Conservation (phyloP, 1,140 invertebrate species). For the Steinernema feltiae region DNA sequence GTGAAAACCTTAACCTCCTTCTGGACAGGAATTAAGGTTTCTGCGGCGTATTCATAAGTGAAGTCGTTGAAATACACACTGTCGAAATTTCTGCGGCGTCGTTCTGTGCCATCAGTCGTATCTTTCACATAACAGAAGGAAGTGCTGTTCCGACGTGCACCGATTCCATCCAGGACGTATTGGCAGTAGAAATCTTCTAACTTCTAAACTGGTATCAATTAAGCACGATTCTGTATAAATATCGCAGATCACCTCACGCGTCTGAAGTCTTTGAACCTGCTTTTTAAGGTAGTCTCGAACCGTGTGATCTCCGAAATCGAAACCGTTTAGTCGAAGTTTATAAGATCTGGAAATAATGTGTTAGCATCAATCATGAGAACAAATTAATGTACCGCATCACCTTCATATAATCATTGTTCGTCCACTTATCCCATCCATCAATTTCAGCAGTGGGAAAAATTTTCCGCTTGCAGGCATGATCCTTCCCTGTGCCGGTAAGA, state of each 20-base stretch:
- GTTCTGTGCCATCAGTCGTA: background rate
- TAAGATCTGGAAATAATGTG: background rate
- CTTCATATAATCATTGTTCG: background rate
- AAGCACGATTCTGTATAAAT: background rate
- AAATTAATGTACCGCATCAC: background rate
- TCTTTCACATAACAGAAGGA: background rate
- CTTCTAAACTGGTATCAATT: background rate
- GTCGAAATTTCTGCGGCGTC: background rate
- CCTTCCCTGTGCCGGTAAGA: background rate
- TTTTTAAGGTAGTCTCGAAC: background rate
- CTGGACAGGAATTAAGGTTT: background rate
- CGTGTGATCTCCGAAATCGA: background rate
- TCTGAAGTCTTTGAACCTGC: background rate
- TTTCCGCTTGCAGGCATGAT: background rate
- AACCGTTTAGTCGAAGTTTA: background rate
- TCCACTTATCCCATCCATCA: background rate
- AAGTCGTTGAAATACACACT: background rate
- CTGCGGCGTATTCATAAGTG: background rate
- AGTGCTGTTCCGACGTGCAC: background rate
- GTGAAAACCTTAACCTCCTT: background rate
- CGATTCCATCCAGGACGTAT: background rate
- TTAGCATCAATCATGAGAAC: background rate
- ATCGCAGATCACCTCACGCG: background rate
- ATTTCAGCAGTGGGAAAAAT: background rate
- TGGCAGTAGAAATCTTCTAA: background rate